Percentiles rank a stretch among this genome's conserved stretches.
Evolutionary conservation across 2,888 invertebrate genomes (phyloP).

Genomic region (Clostera curtula): DNA sequence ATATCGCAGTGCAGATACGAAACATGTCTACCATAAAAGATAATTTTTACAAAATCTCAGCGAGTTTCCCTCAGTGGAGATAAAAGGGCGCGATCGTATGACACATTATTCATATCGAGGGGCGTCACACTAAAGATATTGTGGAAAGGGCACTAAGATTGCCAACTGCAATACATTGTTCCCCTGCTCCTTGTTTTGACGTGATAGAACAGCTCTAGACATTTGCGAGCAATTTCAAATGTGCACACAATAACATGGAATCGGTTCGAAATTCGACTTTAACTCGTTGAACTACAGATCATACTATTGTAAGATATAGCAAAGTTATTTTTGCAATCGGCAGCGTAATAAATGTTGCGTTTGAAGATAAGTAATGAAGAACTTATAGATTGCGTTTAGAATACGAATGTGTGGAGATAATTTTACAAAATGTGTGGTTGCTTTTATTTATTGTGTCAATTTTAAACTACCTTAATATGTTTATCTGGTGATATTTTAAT

Average conservation of each 20-base stretch:
- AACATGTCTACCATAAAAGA: constrained; percentile 18
- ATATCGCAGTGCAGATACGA: constrained; percentile 12
- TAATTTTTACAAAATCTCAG: constrained; percentile 35
- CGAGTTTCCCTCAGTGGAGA: constrained; percentile 49
- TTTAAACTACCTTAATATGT: constrained; percentile 11
- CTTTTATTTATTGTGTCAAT: constrained; percentile 13
- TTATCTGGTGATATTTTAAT: too few species aligned
- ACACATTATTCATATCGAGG: constrained; percentile 72
- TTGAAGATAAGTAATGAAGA: constrained; percentile 72
- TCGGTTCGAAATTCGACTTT: constrained; percentile 7
- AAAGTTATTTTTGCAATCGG: constrained; percentile 28
- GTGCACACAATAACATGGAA: constrained; percentile 11
- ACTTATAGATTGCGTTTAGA: constrained; percentile 57
- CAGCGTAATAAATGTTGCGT: constrained; percentile 69
- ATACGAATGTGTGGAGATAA: constrained; percentile 43
- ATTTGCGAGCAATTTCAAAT: constrained; percentile 37
- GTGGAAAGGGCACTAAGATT: constrained; percentile 73
- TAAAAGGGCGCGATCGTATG: constrained; percentile 66
- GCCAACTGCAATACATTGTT: constrained; percentile 69
- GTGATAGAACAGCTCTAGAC: constrained; percentile 64
- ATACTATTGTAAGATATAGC: constrained; percentile 3
- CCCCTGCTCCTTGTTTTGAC: constrained; percentile 70
- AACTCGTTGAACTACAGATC: not conserved
- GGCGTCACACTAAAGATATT: constrained; percentile 70
- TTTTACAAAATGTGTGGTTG: constrained; percentile 22